Percentiles rank a stretch among this genome's conserved stretches.
Evolutionary conservation across 2,888 invertebrate species (phyloP).

Genomic region (Lasioglossum morio): DNA sequence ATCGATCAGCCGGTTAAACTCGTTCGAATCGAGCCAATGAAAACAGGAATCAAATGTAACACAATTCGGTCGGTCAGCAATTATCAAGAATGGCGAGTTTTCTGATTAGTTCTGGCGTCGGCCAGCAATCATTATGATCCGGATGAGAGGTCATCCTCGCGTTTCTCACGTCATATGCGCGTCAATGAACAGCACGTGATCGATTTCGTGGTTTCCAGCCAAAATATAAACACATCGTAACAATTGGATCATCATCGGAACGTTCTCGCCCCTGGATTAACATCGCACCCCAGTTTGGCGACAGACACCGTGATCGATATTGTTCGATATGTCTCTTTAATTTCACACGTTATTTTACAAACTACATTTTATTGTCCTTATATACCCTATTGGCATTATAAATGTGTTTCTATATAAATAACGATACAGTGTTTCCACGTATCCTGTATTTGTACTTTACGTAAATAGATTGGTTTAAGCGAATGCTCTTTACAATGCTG

Average conservation of each 20-base stretch:
- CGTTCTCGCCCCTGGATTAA: background rate
- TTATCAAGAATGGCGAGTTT: background rate
- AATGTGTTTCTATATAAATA: no score
- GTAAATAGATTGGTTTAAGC: no score
- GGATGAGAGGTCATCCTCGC: constrained; percentile 23
- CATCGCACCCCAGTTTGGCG: no score
- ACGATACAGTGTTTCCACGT: no score
- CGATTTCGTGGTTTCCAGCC: background rate
- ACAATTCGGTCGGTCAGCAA: background rate
- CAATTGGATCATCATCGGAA: background rate
- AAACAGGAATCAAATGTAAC: background rate
- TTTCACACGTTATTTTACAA: no score
- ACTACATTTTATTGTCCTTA: no score
- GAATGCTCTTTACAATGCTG: no score
- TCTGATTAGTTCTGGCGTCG: background rate
- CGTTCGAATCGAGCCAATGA: background rate
- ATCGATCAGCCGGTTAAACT: background rate
- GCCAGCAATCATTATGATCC: background rate
- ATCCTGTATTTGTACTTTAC: no score
- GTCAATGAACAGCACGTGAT: background rate
- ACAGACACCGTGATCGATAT: no score
- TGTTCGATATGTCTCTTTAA: no score
- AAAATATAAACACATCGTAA: background rate
- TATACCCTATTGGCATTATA: no score
- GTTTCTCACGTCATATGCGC: background rate